These are phyloP conservation scores for Herminia tarsipennalis DNA, from an alignment of 2,888 invertebrate genomes.

Conservation along the genomic window DNA sequence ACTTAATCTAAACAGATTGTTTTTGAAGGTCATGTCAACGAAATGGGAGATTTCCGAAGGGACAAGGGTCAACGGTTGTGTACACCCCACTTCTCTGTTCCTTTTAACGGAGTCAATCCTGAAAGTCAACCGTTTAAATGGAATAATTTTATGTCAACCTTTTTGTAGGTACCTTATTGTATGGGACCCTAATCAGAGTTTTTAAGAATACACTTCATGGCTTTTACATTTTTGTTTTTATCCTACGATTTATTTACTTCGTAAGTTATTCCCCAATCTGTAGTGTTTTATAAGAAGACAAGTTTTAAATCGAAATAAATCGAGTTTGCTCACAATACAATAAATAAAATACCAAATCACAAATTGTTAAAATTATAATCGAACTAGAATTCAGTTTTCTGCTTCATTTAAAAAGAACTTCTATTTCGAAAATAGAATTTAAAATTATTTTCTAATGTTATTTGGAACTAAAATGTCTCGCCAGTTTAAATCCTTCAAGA, in stretches of 20 bases:
- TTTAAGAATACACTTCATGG: background rate
- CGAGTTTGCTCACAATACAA: too few relatives aligned
- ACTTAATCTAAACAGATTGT: slow-evolving; percentile 17
- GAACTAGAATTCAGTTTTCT: background rate
- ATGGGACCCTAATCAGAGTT: background rate
- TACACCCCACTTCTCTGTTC: slow-evolving; percentile 1
- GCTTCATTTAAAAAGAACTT: background rate
- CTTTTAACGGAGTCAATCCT: slow-evolving; percentile 9
- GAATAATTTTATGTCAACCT: slow-evolving; percentile 7
- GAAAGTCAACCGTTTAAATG: slow-evolving; percentile 7
- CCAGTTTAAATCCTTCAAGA: slow-evolving; percentile 1
- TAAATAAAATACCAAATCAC: too few relatives aligned
- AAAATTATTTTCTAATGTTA: slow-evolving; percentile 6
- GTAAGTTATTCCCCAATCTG: too few relatives aligned
- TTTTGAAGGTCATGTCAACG: slow-evolving; percentile 15
- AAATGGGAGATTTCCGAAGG: slow-evolving; percentile 3
- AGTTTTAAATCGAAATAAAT: too few relatives aligned
- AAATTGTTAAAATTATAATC: background rate
- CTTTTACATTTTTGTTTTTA: too few relatives aligned
- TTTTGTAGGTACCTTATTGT: slow-evolving; percentile 1
- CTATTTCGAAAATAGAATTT: background rate
- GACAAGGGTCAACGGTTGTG: slow-evolving; percentile 12
- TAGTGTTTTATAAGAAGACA: too few relatives aligned
- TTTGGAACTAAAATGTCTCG: background rate
- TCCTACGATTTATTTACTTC: too few relatives aligned